Evolutionary conservation across 1,140 invertebrate species (phyloP), one percentile per base, ranked within the genome.

Genomic region (Manduca sexta): DNA sequence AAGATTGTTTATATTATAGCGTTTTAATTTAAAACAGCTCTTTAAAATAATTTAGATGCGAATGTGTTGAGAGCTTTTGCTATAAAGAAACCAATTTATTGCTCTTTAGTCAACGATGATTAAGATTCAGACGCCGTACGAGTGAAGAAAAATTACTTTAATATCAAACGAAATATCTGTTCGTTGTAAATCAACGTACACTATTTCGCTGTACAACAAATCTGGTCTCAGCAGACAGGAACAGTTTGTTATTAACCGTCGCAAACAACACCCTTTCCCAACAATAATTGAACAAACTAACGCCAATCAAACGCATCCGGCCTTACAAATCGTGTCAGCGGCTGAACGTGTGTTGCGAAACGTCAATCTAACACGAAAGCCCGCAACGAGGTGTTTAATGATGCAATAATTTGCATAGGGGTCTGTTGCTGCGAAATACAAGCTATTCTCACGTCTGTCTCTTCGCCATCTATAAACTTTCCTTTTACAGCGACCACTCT

Each of bases 391-490:
- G 77, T 81, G 77, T 80, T 80, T 85, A 85, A 85, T 81, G 82
- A 85, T 80, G 74, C 79, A 75, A 85, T 79, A 75, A 83, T 85
- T 83, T 85, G 79, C 82, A 85, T 85, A 80, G 71, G 59, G 51
- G 58, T 49, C 65, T 69, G 64, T 63, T 58, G 67, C 53, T 55
- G 57, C 55, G 68, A 60, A 66, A 70, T 67, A 49, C 64, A 44
- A 63, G 40, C 75, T 68, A 80, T 85, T 85, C 79, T 80, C 79
- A 83, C 73, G 79, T 85, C 82, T 64, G 64, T 75, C 74, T 52
- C 33, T 12, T 10, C 34, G 34, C 56, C 51, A 62, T 60, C 56
- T 60, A 55, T 56, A 56, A 60, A 57, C 49, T 68, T 64, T 52
- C 76, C 74, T 70, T 81, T 63, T 77, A 75, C 34, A 62, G 64